Conservation (phyloP, 2,113 vertebrate genomes). For the Anguilla rostrata region DNA sequence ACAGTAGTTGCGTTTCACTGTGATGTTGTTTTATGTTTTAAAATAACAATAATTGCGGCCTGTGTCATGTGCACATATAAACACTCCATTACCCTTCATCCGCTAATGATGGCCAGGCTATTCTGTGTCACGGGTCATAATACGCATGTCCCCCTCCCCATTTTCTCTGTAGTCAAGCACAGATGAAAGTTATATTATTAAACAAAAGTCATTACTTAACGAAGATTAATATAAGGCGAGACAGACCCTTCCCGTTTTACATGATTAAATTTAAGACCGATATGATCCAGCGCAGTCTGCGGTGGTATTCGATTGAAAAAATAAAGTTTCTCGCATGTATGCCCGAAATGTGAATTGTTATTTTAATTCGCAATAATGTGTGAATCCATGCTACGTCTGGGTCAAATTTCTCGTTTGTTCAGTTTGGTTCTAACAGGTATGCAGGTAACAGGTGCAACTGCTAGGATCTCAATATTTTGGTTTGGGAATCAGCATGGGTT, state of each 20-base stretch:
- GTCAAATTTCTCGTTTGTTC: constrained; percentile 42
- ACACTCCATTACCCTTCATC: background rate
- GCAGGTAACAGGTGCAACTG: constrained; percentile 66
- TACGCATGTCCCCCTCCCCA: background rate
- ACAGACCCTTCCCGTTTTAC: background rate
- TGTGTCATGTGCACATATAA: background rate
- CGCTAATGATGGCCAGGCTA: background rate
- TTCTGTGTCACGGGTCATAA: background rate
- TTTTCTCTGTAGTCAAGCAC: background rate
- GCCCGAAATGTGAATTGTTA: constrained; percentile 27
- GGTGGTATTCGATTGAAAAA: background rate
- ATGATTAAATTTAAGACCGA: background rate
- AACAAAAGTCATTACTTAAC: background rate
- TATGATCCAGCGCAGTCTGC: background rate
- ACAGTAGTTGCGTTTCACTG: constrained; percentile 27
- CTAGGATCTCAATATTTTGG: constrained; percentile 53
- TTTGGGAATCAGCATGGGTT: constrained; percentile 43
- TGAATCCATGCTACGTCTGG: constrained; percentile 17
- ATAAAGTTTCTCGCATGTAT: too few species aligned
- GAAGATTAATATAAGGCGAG: background rate
- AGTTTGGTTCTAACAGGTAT: constrained; percentile 49
- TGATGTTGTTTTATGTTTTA: background rate
- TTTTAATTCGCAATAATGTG: constrained; percentile 28
- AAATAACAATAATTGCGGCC: background rate
- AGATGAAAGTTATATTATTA: background rate